Base-by-base conservation (phyloP, 37 sponge, comb jelly and placozoan species). In the Oopsacas minuta region DNA sequence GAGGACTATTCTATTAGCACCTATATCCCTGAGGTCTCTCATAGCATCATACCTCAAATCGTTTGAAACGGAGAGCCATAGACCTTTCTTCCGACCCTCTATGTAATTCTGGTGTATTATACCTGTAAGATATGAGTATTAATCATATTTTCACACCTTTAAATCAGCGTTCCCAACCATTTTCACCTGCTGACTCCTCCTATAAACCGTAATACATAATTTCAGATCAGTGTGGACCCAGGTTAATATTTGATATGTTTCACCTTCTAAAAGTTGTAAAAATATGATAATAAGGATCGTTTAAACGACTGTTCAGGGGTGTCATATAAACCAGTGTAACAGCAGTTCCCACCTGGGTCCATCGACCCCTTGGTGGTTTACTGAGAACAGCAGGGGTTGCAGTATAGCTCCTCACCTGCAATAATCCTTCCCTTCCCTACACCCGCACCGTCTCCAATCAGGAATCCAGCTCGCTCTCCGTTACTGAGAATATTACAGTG, bases 381-480 rank as follows among this genome's bases (percentile, higher is more conserved):
- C 49, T 42, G 15, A 17, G 49, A 17, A 42, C 15, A 42, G 49
- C 15, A 42, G 8, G 15, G 49, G 12, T 17, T 42, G 15, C 15
- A 42, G 49, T 42, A 42, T 42, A 42, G n/a, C n/a, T n/a, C n/a
- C 84, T 36, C 25, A 88, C 93, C 95, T 53, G 94, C 93, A 3
- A 96, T 84, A 0, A 92, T 96, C 83, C 96, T 86, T 0, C 96
- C 96, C 46, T 96, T 96, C 0, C 96, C 96, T 0, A 96, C 96
- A 12, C 96, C 96, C 81, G 96, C 96, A 15, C 96, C 96, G 88
- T 96, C 96, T 85, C 96, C 96, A 93, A 96, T 84, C 0, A 96
- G 86, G 39, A 90, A 96, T 12, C 96, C 96, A 30, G 94, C 92
- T 39, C 96, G 83, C 20, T 88, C 61, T 12, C 92, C 92, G 53